phyloP scores from a whole-genome alignment of 2,113 vertebrate genomes.

The western clawed frog (Xenopus tropicalis) region DNA sequence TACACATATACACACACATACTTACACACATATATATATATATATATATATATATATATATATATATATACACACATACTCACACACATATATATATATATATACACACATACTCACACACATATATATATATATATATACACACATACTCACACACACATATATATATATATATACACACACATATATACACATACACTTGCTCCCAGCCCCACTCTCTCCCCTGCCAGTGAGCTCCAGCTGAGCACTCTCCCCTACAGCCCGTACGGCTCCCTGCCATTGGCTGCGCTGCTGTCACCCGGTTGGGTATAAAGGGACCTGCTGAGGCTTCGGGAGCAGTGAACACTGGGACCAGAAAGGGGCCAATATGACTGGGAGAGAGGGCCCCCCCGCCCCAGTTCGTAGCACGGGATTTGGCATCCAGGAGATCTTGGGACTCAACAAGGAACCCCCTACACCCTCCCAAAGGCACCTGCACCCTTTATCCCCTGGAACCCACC shows the following conservation, averaged over 20 bases:
- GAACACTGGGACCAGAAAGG: conserved; percentile 67
- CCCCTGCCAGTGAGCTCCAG: no score
- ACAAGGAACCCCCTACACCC: conserved; percentile 84
- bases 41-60: no score
- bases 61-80: no score
- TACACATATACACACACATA: no score
- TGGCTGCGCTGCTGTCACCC: conserved; percentile 87
- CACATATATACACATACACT: background rate
- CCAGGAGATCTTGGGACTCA: conserved; percentile 94
- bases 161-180: background rate
- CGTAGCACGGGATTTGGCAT: conserved; percentile 96
- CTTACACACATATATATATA: no score
- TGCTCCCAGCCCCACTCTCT: background rate
- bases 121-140: no score
- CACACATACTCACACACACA: no score
- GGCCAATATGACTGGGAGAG: conserved; percentile 79
- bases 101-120: no score
- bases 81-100: no score
- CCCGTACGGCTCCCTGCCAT: conserved; percentile 71
- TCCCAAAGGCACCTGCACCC: conserved; percentile 75
- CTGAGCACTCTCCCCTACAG: background rate
- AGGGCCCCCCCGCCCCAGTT: conserved; percentile 62
- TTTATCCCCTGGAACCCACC: conserved; percentile 81
- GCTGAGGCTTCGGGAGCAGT: conserved; percentile 81
- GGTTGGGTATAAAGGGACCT: conserved; percentile 95